Conservation (phyloP, 1,140 invertebrate genomes). For the Gonioctena quinquepunctata region DNA sequence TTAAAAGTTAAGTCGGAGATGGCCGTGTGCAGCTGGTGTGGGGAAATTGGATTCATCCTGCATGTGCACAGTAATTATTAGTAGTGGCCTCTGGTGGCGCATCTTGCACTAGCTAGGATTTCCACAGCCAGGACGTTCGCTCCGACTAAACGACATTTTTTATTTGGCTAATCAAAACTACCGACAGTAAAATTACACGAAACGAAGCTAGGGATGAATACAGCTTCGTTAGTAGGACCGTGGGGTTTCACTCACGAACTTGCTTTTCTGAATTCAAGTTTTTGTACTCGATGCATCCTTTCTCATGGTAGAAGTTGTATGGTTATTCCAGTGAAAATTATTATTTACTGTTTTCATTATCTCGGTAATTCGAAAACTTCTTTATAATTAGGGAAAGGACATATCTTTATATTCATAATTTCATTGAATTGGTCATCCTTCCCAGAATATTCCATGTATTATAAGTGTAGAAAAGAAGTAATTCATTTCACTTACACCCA, state of each 20-base stretch:
- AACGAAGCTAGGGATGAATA: conserved; percentile 21
- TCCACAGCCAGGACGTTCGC: conserved; percentile 19
- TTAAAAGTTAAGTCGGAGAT: conserved; percentile 47
- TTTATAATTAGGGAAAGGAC: no score
- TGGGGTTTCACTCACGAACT: neutral
- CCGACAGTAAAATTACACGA: conserved; percentile 27
- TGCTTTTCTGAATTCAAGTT: neutral
- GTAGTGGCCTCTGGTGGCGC: conserved; percentile 49
- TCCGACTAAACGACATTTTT: conserved; percentile 29
- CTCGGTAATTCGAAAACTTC: no score
- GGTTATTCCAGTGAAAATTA: no score
- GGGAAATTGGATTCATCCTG: conserved; percentile 48
- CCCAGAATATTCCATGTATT: no score
- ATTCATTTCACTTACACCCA: no score
- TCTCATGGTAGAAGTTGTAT: neutral
- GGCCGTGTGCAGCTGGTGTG: conserved; percentile 29
- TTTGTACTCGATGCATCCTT: neutral
- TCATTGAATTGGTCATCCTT: no score
- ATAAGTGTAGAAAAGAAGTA: no score
- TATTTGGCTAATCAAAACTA: conserved; percentile 33
- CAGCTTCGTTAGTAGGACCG: conserved; percentile 23
- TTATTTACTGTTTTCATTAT: no score
- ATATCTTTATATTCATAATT: no score
- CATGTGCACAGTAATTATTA: conserved; percentile 53
- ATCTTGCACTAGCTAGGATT: conserved; percentile 44